Evolutionary conservation across 2,113 vertebrate species (phyloP), one percentile per base, ranked within the genome.

Genomic region (Caranx melampygus): DNA sequence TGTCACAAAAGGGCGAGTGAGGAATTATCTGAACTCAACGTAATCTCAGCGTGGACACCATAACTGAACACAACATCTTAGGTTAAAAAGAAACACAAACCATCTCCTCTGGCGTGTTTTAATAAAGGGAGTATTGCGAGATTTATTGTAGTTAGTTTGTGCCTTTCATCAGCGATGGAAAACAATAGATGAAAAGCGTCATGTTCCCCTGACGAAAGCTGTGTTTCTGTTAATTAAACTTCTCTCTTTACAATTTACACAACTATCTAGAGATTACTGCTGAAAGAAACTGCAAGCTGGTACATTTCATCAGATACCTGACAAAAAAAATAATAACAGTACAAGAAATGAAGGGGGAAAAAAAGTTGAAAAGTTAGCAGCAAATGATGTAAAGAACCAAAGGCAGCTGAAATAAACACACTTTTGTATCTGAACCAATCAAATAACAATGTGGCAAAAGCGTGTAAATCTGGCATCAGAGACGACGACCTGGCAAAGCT

Each of bases 51-150:
- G 37, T 37, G 55, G 35, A 42, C 40, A 4, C 49, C 44, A 5
- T 45, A 47, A 75, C 51, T 34, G 42, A 72, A 67, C 42, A 20
- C 14, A 75, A 77, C 11, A 20, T 63, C 67, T 45, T 42, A 51
- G 47, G 59, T 73, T 69, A 45, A 71, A 76, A 45, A 71, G 18
- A 75, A 52, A 86, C 47, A 69, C 57, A 64, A 72, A 66, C 79
- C 63, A 76, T 85, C 78, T 35, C 82, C 62, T 34, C 47, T 12
- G 18, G 45, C 69, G 54, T 82, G 64, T 82, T 84, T 80, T 49
- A 64, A 88, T 92, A 91, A 92, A 91, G 90, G 88, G 87, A 90
- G 34, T 74, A 71, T n/a, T 90, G 92, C 88, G 71, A 89, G 73
- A 86, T 52, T 60, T 64, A 47, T 52, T 59, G 61, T 68, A n/a